Conservation (phyloP, 2,888 invertebrate species). For the Caradrina kadenii region DNA sequence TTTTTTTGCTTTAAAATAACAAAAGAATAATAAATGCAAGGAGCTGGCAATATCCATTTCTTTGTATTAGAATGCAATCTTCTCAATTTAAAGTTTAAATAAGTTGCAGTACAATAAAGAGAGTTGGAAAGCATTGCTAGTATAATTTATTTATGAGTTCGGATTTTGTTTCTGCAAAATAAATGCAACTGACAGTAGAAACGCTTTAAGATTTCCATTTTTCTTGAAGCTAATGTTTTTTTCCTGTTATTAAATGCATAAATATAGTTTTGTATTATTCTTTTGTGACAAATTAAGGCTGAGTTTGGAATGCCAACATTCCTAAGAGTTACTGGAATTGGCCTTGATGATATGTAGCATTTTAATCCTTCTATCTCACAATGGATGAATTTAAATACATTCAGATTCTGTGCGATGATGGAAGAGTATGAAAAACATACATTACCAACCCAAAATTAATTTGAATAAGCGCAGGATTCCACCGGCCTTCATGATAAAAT, state of each 20-base stretch:
- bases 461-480: too few relatives aligned
- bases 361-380: too few relatives aligned
- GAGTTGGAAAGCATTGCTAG: constrained; percentile 14
- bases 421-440: too few relatives aligned
- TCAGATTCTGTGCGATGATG: too few relatives aligned
- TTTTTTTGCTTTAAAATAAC: background rate
- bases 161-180: constrained; percentile 5
- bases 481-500: too few relatives aligned
- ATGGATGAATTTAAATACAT: too few relatives aligned
- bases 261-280: too few relatives aligned
- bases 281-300: too few relatives aligned
- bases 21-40: background rate
- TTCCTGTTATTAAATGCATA: background rate
- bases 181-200: constrained; percentile 1
- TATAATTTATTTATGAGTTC: constrained; percentile 39
- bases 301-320: too few relatives aligned
- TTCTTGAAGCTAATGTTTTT: background rate
- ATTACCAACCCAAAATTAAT: too few relatives aligned
- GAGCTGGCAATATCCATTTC: constrained; percentile 4
- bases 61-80: constrained; percentile 20
- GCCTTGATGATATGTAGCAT: too few relatives aligned
- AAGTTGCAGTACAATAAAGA: constrained; percentile 9
- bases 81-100: constrained; percentile 46
- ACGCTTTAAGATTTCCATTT: constrained; percentile 2
- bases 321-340: too few relatives aligned